Evolutionary conservation across 2,797 vertebrate species (phyloP).

Genomic region (Mormyrops boulengeri): DNA sequence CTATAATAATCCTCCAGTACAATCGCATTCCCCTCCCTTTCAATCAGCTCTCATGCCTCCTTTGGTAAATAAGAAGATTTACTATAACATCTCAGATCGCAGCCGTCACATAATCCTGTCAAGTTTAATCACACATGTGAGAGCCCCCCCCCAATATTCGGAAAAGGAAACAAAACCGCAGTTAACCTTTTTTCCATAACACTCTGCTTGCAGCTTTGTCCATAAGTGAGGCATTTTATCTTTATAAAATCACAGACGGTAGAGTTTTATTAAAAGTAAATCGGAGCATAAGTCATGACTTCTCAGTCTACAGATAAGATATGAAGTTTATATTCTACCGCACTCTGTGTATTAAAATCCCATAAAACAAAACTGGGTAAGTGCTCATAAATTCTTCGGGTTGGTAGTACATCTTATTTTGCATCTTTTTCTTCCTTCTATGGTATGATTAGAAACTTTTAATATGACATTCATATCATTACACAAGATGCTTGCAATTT

Average conservation of each 20-base stretch:
- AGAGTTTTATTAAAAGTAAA: conserved; percentile 16
- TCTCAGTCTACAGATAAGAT: conserved; percentile 2
- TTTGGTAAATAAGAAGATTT: conserved; percentile 22
- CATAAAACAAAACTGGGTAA: background rate
- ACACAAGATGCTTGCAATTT: background rate
- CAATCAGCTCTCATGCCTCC: conserved; percentile 1
- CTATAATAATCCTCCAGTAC: background rate
- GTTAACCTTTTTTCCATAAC: conserved; percentile 14
- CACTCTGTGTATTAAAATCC: background rate
- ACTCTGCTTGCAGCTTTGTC: background rate
- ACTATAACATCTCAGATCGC: conserved; percentile 6
- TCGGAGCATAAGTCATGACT: background rate
- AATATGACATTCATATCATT: conserved; percentile 4
- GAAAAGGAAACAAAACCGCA: background rate
- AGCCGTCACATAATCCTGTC: conserved; percentile 6
- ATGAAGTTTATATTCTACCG: background rate
- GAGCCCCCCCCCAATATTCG: background rate
- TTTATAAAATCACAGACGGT: background rate
- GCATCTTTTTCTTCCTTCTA: no score
- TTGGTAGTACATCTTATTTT: background rate
- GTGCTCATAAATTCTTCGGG: background rate
- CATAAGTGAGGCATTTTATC: background rate
- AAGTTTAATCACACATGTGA: background rate
- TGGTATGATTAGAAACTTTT: background rate
- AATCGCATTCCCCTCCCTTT: background rate